Percentiles rank a stretch among this genome's conserved stretches.
Evolutionary conservation across 2,113 vertebrate genomes (phyloP).

Genomic region (Siniperca knerii): DNA sequence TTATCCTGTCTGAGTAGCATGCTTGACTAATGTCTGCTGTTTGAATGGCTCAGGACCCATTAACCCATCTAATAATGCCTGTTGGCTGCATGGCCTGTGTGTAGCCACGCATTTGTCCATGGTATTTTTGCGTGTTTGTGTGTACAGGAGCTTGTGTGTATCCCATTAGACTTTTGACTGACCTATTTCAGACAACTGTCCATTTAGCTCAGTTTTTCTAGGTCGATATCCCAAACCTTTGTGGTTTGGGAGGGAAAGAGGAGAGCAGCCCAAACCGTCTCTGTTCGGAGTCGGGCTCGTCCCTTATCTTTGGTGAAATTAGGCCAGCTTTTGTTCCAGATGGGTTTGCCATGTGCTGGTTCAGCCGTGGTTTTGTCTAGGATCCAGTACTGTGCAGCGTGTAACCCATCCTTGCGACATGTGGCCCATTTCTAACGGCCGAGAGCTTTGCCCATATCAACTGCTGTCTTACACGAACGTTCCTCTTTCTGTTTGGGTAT

Average conservation of each 20-base stretch:
- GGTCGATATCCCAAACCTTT: conserved; percentile 42
- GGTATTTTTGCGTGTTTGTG: conserved; percentile 35
- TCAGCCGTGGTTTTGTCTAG: conserved; percentile 53
- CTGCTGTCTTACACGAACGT: conserved; percentile 24
- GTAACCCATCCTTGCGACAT: conserved; percentile 50
- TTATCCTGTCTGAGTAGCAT: conserved; percentile 54
- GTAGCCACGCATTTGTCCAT: conserved; percentile 14
- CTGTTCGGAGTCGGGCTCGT: neutral
- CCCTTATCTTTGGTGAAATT: conserved; percentile 57
- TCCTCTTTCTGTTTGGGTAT: conserved; percentile 21
- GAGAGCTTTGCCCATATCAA: conserved; percentile 53
- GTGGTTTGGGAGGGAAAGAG: conserved; percentile 28
- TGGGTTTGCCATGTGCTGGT: conserved; percentile 48
- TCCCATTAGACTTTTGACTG: conserved; percentile 62
- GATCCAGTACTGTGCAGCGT: conserved; percentile 29
- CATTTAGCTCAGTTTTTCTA: conserved; percentile 49
- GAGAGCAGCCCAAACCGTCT: conserved; percentile 8
- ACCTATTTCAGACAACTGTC: conserved; percentile 73
- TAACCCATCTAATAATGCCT: conserved; percentile 63
- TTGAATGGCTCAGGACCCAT: conserved; percentile 64
- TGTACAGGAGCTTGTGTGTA: conserved; percentile 45
- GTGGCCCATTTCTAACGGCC: conserved; percentile 32
- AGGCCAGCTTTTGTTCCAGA: conserved; percentile 69
- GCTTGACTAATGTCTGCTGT: conserved; percentile 52
- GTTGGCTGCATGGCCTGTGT: conserved; percentile 48